Percentiles rank a stretch among this genome's conserved stretches.
These are phyloP conservation scores for Scelioninae gen. 1 DNA, from an alignment of 2,888 invertebrate genomes.

Conservation along the genomic window DNA sequence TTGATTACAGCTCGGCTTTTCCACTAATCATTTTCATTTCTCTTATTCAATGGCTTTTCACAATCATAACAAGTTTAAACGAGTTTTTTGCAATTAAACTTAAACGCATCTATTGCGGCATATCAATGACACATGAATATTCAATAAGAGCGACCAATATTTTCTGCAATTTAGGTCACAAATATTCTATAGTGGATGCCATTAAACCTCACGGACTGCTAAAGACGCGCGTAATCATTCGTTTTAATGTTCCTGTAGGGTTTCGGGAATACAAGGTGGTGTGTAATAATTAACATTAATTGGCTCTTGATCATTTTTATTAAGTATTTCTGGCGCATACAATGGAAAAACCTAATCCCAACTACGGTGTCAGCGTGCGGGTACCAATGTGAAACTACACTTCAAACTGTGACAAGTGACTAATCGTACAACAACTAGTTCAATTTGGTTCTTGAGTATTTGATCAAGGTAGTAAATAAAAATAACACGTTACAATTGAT, in stretches of 20 bases:
- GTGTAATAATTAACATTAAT: conserved; percentile 1
- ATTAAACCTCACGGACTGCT: too few species aligned
- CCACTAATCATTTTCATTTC: too few species aligned
- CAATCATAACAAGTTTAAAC: too few species aligned
- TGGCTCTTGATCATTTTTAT: conserved; percentile 51
- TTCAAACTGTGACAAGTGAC: background rate
- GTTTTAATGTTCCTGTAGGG: background rate
- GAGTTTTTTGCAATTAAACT: conserved; percentile 1
- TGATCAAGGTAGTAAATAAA: conserved; percentile 6
- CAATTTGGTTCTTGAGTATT: conserved; percentile 20
- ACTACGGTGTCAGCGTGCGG: conserved; percentile 42
- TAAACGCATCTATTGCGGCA: conserved; percentile 4
- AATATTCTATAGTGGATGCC: background rate
- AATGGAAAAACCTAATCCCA: conserved; percentile 51
- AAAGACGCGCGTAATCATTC: background rate
- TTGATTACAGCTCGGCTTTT: too few species aligned
- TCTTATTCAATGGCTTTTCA: too few species aligned
- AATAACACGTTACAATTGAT: too few species aligned
- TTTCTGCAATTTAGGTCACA: background rate
- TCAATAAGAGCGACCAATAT: conserved; percentile 6
- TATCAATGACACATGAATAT: conserved; percentile 22
- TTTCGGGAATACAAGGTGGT: background rate
- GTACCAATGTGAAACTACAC: background rate
- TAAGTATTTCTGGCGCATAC: conserved; percentile 34
- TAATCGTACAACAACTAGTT: conserved; percentile 1